Conservation (phyloP, 2,888 invertebrate species). For the Clitarchus hookeri region DNA sequence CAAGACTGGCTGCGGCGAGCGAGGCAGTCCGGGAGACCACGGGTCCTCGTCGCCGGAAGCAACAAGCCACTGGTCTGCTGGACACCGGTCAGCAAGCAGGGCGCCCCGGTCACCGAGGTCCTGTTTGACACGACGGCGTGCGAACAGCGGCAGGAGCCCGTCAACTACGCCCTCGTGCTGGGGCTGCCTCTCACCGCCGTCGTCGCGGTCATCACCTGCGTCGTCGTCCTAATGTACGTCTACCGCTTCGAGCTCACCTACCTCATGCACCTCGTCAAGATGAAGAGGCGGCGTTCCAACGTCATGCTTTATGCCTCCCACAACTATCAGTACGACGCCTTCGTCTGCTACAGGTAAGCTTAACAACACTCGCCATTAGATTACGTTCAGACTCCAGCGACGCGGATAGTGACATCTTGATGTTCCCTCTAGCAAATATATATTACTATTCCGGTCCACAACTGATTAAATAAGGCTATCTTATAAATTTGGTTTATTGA, state of each 20-base stretch:
- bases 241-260: slow-evolving; percentile 37
- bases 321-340: slow-evolving; percentile 37
- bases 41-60: not conserved
- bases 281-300: slow-evolving; percentile 18
- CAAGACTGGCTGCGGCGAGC: slow-evolving; percentile 29
- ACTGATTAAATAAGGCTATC: too few species aligned
- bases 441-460: too few species aligned
- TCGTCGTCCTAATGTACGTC: slow-evolving; percentile 15
- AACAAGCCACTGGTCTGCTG: not conserved
- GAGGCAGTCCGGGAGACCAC: not conserved
- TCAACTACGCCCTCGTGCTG: slow-evolving; percentile 18
- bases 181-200: slow-evolving; percentile 19
- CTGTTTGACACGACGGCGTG: not conserved
- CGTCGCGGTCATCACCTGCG: not conserved
- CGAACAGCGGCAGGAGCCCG: not conserved
- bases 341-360: slow-evolving; percentile 40
- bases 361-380: too few species aligned
- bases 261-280: slow-evolving; percentile 34
- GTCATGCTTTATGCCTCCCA: slow-evolving; percentile 11
- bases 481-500: too few species aligned
- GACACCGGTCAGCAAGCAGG: not conserved
- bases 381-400: too few species aligned
- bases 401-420: too few species aligned
- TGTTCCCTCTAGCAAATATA: too few species aligned
- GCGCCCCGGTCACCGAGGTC: not conserved